phyloP scores from a whole-genome alignment of 2,113 vertebrate species.

The Oceanodroma tethys region DNA sequence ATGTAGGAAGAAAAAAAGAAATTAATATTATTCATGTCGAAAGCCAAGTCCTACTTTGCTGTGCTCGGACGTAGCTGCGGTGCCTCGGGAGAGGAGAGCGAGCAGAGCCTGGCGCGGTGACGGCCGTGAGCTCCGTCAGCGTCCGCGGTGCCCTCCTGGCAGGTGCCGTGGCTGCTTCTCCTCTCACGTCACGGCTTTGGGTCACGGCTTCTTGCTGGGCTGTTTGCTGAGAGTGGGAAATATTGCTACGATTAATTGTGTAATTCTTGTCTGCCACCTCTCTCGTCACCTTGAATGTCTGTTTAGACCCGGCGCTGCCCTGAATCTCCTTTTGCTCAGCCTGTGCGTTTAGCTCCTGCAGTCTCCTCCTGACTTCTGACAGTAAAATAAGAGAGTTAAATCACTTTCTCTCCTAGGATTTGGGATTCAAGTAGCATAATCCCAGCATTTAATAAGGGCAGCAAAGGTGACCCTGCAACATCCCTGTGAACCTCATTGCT shows the following conservation, averaged over 20 bases:
- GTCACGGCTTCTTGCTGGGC: neutral
- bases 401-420: neutral
- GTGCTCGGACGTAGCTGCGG: neutral
- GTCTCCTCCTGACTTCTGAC: neutral
- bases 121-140: neutral
- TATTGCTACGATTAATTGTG: rapidly evolving
- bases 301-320: neutral
- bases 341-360: neutral
- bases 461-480: rapidly evolving
- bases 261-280: neutral
- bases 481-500: neutral
- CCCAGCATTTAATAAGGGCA: neutral
- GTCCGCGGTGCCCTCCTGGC: neutral
- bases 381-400: neutral
- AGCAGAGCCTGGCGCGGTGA: neutral
- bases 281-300: neutral
- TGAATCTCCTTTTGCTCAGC: neutral
- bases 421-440: neutral
- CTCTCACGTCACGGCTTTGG: neutral
- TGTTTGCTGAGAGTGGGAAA: neutral
- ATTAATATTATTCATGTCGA: neutral
- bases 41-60: neutral
- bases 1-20: neutral
- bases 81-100: rapidly evolving
- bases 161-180: neutral